Base-by-base conservation (phyloP, 1,140 invertebrate genomes). In the Microplitis mediator region DNA sequence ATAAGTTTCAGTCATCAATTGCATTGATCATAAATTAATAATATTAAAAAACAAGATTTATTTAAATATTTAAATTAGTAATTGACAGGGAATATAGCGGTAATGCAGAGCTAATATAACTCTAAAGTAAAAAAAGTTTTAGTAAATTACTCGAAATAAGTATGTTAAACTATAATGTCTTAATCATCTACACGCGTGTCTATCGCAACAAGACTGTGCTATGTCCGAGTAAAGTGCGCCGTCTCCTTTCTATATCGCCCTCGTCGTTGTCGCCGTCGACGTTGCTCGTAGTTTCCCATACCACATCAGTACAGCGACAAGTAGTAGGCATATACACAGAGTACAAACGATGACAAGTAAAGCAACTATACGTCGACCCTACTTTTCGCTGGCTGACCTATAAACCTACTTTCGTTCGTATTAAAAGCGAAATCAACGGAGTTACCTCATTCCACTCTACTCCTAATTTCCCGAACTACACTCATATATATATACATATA, bases 371-470 rank as follows among this genome's bases (percentile, higher is more conserved):
- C 70, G 69, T 63, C 73, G 68, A 74, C 51, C 63, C 72, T 74
- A 74, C 72, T 71, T 74, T 74, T 74, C 73, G 73, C 69, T 67
- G 68, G 50, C 68, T 74, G 74, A 72, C 74, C 74, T 65, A 75
- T 23, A 75, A 75, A 75, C 74, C 74, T 16, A 75, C 74, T 72
- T 75, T 75, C 74, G 60, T 75, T 62, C 74, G 69, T 71, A 75
- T 75, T 75, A 75, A 75, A 75, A 75, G 74, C 74, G 74, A 75
- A 75, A 75, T 75, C 74, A 72, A 72, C 74, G 74, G 23, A 62
- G 74, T 72, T 71, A 72, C 69, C 65, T 71, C 69, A 72, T 75
- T 69, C 65, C 51, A 64, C 68, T 69, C 65, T 31, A 64, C 68
- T 72, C 69, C 65, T 68, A 65, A 75, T 74, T 74, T 74, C 39